Base-by-base conservation (phyloP, 2,113 vertebrate genomes). In the Stegastes partitus region DNA sequence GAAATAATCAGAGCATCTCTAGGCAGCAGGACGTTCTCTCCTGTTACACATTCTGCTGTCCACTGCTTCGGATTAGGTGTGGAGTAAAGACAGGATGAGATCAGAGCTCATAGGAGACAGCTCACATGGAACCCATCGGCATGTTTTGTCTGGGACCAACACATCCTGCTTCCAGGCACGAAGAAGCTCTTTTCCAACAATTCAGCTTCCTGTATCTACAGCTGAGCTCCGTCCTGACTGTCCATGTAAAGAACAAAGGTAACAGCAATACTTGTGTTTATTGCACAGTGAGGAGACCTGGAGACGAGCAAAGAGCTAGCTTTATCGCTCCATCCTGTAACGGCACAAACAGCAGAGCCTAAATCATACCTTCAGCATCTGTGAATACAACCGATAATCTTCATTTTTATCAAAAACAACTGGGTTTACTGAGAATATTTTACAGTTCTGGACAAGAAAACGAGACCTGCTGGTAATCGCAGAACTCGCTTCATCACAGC, bases 91-190 rank as follows among this genome's bases (percentile, higher is more conserved):
- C 85, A 80, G 81, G 79, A 77, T 87, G 83, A 89, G 83, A 92
- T 85, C 86, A 83, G 68, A 75, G 63, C 75, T 50, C 81, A 68
- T 26, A 68, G 44, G 50, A 87, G 85, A 87, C 62, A 74, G 82
- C 89, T 87, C 90, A 68, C 81, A 85, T 47, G 26, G 66, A 92
- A 89, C 84, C 86, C 85, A 59, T 49, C 69, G 76, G 85, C 78
- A 86, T 91, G 84, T 91, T 90, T 90, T 88, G 84, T 89, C 89
- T 90, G 18, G 73, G 82, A 84, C 56, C 65, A 75, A 88, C 78
- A 88, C 85, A 81, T 92, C 87, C 88, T 93, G 88, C 82, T 88
- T 74, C 71, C 54, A 87, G 85, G 72, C 73, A 68, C 59, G 16
- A 42, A 51, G 42, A 82, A 54, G 19, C 49, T 2, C 39, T 53